A percentile compares a stretch with the other conserved stretches of the same genome.
These are phyloP conservation scores for Drymodes brunneopygia DNA, from an alignment of 2,113 vertebrate genomes.

Conservation along the genomic window DNA sequence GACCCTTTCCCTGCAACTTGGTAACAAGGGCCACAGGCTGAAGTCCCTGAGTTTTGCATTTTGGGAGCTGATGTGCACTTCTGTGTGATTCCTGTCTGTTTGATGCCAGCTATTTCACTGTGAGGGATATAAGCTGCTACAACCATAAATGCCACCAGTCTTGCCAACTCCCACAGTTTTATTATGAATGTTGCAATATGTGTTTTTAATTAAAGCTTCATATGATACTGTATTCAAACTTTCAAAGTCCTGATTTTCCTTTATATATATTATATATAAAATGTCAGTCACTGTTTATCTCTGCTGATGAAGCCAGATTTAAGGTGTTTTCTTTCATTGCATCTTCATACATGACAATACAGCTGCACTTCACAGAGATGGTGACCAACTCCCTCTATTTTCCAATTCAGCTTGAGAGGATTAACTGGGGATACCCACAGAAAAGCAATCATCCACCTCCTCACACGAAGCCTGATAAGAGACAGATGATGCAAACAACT, in stretches of 20 bases:
- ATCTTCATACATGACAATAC: background rate
- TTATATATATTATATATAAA: no score
- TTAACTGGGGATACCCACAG: background rate
- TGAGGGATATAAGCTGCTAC: background rate
- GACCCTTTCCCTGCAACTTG: background rate
- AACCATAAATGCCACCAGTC: background rate
- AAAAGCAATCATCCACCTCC: background rate
- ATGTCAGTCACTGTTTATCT: background rate
- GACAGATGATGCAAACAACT: background rate
- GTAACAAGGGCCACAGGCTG: background rate
- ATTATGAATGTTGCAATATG: background rate
- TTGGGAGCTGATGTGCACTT: background rate
- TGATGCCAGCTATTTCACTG: background rate
- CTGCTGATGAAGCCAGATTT: background rate
- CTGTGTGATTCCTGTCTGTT: background rate
- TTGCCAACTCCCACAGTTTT: background rate
- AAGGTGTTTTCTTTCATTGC: background rate
- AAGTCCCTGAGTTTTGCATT: background rate
- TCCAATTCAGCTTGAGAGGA: background rate
- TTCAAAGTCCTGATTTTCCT: background rate
- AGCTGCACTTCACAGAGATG: background rate
- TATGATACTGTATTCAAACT: background rate
- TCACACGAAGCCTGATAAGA: background rate
- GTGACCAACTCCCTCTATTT: background rate
- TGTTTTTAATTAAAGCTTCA: background rate